Evolutionary conservation across 1,140 invertebrate species (phyloP), one percentile per base, ranked within the genome.

Genomic region (Bradynema listronoti): DNA sequence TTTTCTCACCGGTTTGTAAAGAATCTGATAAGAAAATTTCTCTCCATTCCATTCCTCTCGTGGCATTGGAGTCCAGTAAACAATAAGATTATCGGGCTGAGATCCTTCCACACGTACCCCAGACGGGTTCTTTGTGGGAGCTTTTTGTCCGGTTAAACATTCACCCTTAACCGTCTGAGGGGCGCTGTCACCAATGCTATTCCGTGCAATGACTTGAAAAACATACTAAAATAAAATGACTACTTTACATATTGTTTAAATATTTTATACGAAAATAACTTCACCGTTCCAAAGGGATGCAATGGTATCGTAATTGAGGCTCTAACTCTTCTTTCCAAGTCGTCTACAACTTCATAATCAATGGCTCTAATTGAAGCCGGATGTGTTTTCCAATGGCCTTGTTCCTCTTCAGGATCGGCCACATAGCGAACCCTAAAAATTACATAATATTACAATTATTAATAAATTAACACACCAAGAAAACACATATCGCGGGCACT

Each of bases 41-140:
- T 53, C 57, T 25, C 77, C 76, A 50, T 78, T 78, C 74, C 74
- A 77, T 47, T 78, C 74, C 29, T 77, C 71, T 47, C 74, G 56
- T 2, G 65, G 53, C 70, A 77, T 71, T 7, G 74, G 63, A 42
- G 73, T 66, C 76, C 93, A 99, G 4, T 85, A 85, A 70, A 98
- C 93, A 30, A 93, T 86, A 45, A 99, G 82, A 80, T 95, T 94
- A 64, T 85, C 86, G 1, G 89, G 89, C 45, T 85, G 84, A 2
- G 86, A 87, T 59, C 92, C 92, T 75, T 87, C 85, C 1, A 91
- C 91, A 66, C 87, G 83, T 0, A 99, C 91, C 78, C 94, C 91
- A 57, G 89, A 87, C 0, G 94, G 94, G 82, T 98, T 97, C 80
- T 89, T 90, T 68, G 85, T 85, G 0, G 94, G 94, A 55, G 91